Conservation (phyloP, 2,888 invertebrate species). For the Hypomecis punctinalis region DNA sequence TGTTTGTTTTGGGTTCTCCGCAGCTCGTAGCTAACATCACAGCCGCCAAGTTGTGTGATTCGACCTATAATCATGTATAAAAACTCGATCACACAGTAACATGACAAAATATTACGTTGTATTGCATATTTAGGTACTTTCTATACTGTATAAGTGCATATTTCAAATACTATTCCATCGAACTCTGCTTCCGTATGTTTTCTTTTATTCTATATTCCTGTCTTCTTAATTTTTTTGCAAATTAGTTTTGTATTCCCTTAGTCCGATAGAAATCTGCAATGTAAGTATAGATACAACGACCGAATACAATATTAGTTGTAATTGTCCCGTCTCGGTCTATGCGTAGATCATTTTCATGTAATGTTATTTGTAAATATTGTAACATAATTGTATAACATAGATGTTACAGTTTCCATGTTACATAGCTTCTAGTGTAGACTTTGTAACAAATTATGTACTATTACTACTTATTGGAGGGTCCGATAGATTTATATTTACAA, state of each 20-base stretch:
- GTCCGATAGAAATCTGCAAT: neutral
- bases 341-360: neutral
- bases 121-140: too few relatives aligned
- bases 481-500: neutral
- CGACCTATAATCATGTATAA: too few relatives aligned
- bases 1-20: too few relatives aligned
- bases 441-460: conserved; percentile 3
- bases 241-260: neutral
- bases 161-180: too few relatives aligned
- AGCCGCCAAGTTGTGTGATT: too few relatives aligned
- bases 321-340: neutral
- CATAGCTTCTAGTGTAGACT: conserved; percentile 13
- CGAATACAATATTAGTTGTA: conserved; percentile 1
- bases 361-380: conserved; percentile 52
- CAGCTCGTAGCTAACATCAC: too few relatives aligned
- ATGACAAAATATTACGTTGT: too few relatives aligned
- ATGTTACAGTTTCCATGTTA: conserved; percentile 10
- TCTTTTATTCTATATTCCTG: neutral
- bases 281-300: conserved; percentile 14
- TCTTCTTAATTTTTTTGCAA: neutral
- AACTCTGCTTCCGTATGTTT: too few relatives aligned
- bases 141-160: too few relatives aligned
- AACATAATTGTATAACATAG: conserved; percentile 42
- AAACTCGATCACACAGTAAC: too few relatives aligned
- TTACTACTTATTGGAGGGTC: neutral